These are phyloP conservation scores for Ametastegia equiseti DNA, from an alignment of 2,888 invertebrate genomes.

Conservation along the genomic window DNA sequence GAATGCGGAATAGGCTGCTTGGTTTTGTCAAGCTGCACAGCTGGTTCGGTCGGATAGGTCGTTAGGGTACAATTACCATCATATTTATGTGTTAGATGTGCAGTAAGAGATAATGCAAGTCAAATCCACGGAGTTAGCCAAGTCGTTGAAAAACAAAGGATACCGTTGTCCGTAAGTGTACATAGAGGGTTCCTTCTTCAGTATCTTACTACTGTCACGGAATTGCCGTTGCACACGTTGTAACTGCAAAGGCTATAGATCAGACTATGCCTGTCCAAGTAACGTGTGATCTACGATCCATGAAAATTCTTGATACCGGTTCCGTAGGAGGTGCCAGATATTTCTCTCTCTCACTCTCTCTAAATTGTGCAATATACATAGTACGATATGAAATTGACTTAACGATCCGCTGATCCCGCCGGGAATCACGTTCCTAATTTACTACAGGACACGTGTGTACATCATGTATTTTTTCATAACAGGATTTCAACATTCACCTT, in stretches of 20 bases:
- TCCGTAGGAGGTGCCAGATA: conserved; percentile 28
- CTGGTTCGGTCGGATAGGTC: too few species aligned
- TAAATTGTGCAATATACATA: not conserved
- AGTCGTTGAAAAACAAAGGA: conserved; percentile 22
- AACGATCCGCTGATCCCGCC: not conserved
- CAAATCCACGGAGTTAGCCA: not conserved
- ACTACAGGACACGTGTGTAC: conserved; percentile 9
- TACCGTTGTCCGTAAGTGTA: conserved; percentile 23
- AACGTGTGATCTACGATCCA: conserved; percentile 37
- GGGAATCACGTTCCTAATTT: conserved; percentile 13
- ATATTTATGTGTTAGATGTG: conserved; percentile 26
- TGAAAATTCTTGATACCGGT: conserved; percentile 36
- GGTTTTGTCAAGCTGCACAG: conserved; percentile 4
- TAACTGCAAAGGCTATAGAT: not conserved
- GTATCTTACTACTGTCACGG: not conserved
- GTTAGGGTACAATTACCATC: conserved; percentile 35
- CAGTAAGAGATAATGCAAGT: not conserved
- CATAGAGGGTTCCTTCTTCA: not conserved
- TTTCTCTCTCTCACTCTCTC: too few species aligned
- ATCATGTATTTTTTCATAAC: not conserved
- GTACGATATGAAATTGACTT: conserved; percentile 18
- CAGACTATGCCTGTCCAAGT: conserved; percentile 35
- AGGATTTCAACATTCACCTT: not conserved
- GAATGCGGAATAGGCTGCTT: not conserved
- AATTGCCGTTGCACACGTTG: not conserved